These are phyloP conservation scores for Agrotis exclamationis DNA, from an alignment of 2,888 invertebrate species.

Conservation along the genomic window DNA sequence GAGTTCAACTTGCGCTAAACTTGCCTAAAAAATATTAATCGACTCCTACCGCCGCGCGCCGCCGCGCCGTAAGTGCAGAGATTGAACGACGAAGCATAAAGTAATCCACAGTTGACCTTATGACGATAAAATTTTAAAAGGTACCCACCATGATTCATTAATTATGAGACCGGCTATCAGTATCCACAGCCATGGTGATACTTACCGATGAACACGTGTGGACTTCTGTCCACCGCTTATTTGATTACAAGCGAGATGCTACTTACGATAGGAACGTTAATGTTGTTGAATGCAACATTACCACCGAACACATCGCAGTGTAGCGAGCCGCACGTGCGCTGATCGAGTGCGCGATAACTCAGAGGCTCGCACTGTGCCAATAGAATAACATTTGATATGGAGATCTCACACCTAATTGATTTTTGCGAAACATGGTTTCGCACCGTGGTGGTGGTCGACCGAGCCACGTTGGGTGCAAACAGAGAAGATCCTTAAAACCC, in stretches of 20 bases:
- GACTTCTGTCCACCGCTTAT: not conserved
- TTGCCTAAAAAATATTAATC: too few relatives aligned
- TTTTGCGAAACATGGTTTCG: too few relatives aligned
- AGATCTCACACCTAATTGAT: not conserved
- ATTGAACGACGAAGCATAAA: not conserved
- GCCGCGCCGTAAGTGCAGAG: too few relatives aligned
- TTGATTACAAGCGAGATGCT: conserved; percentile 32
- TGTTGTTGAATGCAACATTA: conserved; percentile 24
- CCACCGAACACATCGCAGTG: conserved; percentile 17
- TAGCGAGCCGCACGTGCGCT: conserved; percentile 51
- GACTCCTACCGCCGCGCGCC: too few relatives aligned
- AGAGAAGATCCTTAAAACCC: too few relatives aligned
- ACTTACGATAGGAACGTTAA: conserved; percentile 45
- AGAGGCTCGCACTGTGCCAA: conserved; percentile 53
- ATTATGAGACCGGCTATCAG: not conserved
- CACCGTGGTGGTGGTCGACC: too few relatives aligned
- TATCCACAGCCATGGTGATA: not conserved
- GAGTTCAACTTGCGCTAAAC: too few relatives aligned
- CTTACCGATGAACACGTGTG: conserved; percentile 14
- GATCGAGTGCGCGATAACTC: conserved; percentile 54
- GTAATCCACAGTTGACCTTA: not conserved
- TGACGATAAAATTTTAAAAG: not conserved
- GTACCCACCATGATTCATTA: not conserved
- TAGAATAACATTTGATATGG: conserved; percentile 63
- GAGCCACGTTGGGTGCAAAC: too few relatives aligned